Conservation (phyloP, 2,888 invertebrate genomes). For the Aphidius colemani region DNA sequence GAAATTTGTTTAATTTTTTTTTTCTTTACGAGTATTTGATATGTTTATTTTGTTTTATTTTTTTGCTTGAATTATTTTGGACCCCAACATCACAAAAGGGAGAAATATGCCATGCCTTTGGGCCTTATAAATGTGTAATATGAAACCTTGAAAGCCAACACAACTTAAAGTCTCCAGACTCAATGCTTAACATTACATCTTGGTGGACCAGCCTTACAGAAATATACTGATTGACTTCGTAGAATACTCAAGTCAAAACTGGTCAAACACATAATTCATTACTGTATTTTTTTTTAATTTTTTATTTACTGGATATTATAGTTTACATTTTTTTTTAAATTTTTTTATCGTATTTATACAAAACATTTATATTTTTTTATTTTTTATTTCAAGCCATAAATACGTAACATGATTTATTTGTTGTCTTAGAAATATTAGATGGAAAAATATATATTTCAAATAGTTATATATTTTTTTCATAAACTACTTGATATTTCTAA, state of each 20-base stretch:
- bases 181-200: neutral
- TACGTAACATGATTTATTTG: too few relatives aligned
- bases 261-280: slow-evolving; percentile 19
- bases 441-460: too few relatives aligned
- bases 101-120: too few relatives aligned
- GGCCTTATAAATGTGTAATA: neutral
- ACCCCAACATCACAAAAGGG: neutral
- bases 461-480: too few relatives aligned
- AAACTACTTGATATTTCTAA: too few relatives aligned
- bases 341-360: too few relatives aligned
- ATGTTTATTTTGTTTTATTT: slow-evolving; percentile 6
- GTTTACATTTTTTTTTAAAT: too few relatives aligned
- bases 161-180: slow-evolving; percentile 1
- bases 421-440: too few relatives aligned
- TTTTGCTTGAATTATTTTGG: slow-evolving; percentile 2
- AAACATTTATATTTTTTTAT: too few relatives aligned
- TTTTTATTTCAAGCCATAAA: too few relatives aligned
- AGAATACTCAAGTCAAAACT: slow-evolving; percentile 7
- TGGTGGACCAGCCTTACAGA: neutral
- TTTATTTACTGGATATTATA: neutral
- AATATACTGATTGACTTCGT: slow-evolving; percentile 15
- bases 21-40: too few relatives aligned
- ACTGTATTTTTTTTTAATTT: slow-evolving; percentile 5
- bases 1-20: too few relatives aligned
- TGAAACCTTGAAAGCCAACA: neutral